Evolutionary conservation across 1,140 invertebrate species (phyloP), one percentile per base, ranked within the genome.

Genomic region (Dinoponera quadriceps): DNA sequence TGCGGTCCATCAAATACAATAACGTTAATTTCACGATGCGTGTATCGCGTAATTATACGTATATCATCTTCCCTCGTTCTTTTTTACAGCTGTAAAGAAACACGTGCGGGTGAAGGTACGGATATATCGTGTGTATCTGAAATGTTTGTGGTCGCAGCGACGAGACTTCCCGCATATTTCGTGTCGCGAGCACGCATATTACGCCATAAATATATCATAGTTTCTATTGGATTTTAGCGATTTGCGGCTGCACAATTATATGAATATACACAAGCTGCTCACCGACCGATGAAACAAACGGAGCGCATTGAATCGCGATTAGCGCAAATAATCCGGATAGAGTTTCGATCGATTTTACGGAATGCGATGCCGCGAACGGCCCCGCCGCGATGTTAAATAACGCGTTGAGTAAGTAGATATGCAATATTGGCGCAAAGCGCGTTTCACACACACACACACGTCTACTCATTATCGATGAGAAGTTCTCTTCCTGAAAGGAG

Each of bases 401-500:
- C 87, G 65, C 51, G 75, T 89, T 87, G 73, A 54, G 72, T 87
- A 88, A 87, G 65, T 74, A 74, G 78, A 88, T 66, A 83, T 51
- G 82, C 60, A 83, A 82, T 85, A 71, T 82, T 68, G 33, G 63
- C 71, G 69, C 63, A 38, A 22, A 48, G 20, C 57, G n/a, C 11
- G 38, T 44, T 73, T 71, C 51, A 48, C 57, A 62, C 57, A 48
- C 33, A 14, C 18, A 49, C n/a, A 20, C 13, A 25, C 16, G 20
- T 44, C 62, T 86, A 83, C 69, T 71, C 60, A 66, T 77, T 85
- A 85, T 75, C 57, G 60, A 81, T 33, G 57, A 75, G 82, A 80
- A 78, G 55, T 86, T 88, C 14, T 78, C 82, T 89, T 89, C 78
- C 82, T 89, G 87, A 84, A 86, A 72, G 33, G 74, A 85, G 59